Evolutionary conservation across 2,113 vertebrate genomes (phyloP).

Genomic region (Macroglossus sobrinus): DNA sequence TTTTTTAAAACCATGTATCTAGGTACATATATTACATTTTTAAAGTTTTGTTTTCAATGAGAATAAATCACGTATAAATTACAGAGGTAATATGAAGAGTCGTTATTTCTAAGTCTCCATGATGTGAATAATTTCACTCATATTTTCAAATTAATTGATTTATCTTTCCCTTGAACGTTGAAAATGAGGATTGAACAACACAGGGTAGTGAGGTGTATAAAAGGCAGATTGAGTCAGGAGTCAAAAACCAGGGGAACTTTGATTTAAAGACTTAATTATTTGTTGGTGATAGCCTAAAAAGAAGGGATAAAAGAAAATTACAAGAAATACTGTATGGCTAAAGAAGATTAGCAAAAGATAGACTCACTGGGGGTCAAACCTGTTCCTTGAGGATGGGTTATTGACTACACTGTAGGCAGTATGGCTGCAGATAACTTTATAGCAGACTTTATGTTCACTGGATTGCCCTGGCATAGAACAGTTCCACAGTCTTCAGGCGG

Average conservation of each 20-base stretch:
- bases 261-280: neutral
- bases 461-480: too few species aligned
- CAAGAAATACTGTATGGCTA: neutral
- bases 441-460: neutral
- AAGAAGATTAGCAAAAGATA: neutral
- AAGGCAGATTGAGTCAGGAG: neutral
- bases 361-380: neutral
- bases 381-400: neutral
- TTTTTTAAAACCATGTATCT: neutral
- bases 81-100: neutral
- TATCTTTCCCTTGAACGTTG: fast-evolving
- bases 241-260: fast-evolving
- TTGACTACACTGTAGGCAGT: neutral
- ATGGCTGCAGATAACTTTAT: neutral
- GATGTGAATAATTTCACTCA: neutral
- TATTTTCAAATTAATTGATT: neutral
- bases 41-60: neutral
- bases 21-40: neutral
- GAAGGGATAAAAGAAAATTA: neutral
- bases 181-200: neutral
- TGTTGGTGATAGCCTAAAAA: neutral
- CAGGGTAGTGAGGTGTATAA: fast-evolving
- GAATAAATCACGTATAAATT: neutral
- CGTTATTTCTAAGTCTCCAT: neutral
- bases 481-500: too few species aligned